phyloP scores from a whole-genome alignment of 2,888 invertebrate species.

The Pyrrhia umbra region DNA sequence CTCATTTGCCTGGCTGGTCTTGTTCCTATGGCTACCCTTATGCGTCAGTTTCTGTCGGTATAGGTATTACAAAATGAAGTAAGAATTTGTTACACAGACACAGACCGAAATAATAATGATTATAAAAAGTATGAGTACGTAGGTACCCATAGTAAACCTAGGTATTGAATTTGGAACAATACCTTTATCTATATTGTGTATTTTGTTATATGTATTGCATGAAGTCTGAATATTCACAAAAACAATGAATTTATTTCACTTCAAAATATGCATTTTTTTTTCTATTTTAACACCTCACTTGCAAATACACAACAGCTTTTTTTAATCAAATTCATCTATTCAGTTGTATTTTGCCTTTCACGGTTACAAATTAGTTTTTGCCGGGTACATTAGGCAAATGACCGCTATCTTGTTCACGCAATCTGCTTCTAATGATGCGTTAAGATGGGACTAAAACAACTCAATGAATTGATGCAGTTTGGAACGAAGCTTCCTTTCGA shows the following conservation, averaged over 20 bases:
- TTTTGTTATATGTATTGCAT: too few relatives aligned
- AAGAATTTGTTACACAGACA: too few relatives aligned
- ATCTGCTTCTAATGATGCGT: slow-evolving; percentile 86
- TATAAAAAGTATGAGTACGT: too few relatives aligned
- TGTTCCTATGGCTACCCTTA: not conserved
- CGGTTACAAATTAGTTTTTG: slow-evolving; percentile 83
- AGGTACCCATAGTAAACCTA: too few relatives aligned
- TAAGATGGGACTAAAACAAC: slow-evolving; percentile 83
- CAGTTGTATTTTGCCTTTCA: not conserved
- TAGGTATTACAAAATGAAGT: not conserved
- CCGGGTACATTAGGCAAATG: slow-evolving; percentile 86
- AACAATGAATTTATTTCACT: too few relatives aligned
- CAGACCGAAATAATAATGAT: too few relatives aligned
- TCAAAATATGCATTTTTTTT: too few relatives aligned
- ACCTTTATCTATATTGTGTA: too few relatives aligned
- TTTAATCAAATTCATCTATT: not conserved
- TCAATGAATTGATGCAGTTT: slow-evolving; percentile 85
- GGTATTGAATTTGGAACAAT: too few relatives aligned
- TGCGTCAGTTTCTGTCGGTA: not conserved
- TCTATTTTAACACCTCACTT: too few relatives aligned
- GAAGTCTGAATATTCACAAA: too few relatives aligned
- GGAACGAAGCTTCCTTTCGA: slow-evolving; percentile 68
- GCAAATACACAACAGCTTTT: not conserved
- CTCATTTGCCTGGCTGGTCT: slow-evolving; percentile 27
- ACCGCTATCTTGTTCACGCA: slow-evolving; percentile 83